Evolutionary conservation across 2,113 vertebrate species (phyloP), one percentile per base, ranked within the genome.

Genomic region (Delphinus delphis): DNA sequence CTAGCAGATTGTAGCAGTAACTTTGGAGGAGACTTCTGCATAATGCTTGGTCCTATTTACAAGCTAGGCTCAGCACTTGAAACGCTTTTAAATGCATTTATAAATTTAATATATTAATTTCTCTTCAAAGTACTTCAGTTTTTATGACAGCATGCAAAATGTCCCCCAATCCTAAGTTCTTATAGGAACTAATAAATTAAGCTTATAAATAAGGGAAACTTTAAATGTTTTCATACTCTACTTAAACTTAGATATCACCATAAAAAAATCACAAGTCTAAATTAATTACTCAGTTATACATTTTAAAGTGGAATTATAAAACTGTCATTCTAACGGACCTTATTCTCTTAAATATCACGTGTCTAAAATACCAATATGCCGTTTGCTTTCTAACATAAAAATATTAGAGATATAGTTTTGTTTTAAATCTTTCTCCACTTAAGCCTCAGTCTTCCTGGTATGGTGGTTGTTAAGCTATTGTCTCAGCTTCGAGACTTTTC

Each of bases 251-350:
- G 88, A 81, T 93, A 91, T 87, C 81, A 90, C 76, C 67, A 36
- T 96, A 67, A 93, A 86, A 92, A 94, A 85, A 36, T 38, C 53
- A 65, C 58, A 90, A 38, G 60, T 88, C 76, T 90, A 71, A 92
- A 87, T 88, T 93, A 93, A 86, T 91, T 94, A 83, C 70, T 82
- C 84, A 88, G 36, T 88, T 82, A 55, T 15, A 73, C 65, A 73
- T 97, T 92, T 97, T 88, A 94, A 97, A 93, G 71, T 31, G 25
- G n/a, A 71, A 55, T 87, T 88, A 71, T 85, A 93, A 95, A 95
- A 77, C 76, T 92, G 58, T 76, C 50, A 65, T 44, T 55, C 1
- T 47, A n/a, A 20, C 4, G 62, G 88, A 6, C 36, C 68, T 87
- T 74, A 44, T 3, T 73, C 14, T 86, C 31, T 96, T 76, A 62